These are phyloP conservation scores for Myotis vivesi DNA, from an alignment of 2,797 vertebrate species.

Conservation along the genomic window DNA sequence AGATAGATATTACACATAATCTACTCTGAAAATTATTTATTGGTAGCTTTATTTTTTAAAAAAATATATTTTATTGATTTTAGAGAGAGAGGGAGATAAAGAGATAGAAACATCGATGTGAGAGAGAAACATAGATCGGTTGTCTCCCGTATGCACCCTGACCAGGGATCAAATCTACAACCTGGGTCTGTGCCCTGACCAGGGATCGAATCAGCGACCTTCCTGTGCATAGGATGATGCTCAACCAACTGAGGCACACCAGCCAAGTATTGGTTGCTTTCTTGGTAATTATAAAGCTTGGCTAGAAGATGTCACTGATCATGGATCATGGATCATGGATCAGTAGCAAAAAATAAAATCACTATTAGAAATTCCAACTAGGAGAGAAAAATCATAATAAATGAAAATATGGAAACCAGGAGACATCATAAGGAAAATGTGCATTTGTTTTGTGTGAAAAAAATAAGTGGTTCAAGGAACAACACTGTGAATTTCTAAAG, in stretches of 20 bases:
- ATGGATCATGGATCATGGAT: constrained; percentile 23
- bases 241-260: too few species aligned
- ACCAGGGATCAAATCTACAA: too few species aligned
- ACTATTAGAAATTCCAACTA: neutral
- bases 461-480: neutral
- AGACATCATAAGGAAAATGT: neutral
- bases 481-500: neutral
- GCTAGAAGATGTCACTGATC: neutral
- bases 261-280: neutral
- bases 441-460: constrained; percentile 9
- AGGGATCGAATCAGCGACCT: too few species aligned
- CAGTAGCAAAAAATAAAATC: neutral
- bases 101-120: too few species aligned
- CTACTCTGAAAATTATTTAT: neutral
- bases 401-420: neutral
- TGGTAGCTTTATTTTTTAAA: neutral
- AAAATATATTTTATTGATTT: too few species aligned
- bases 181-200: too few species aligned
- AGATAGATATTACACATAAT: neutral
- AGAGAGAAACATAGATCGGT: too few species aligned
- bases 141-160: too few species aligned
- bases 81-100: too few species aligned
- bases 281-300: neutral
- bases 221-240: too few species aligned
- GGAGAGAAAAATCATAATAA: constrained; percentile 11